These are phyloP conservation scores for Trissolcus japonicus DNA, from an alignment of 2,888 invertebrate genomes.

Conservation along the genomic window DNA sequence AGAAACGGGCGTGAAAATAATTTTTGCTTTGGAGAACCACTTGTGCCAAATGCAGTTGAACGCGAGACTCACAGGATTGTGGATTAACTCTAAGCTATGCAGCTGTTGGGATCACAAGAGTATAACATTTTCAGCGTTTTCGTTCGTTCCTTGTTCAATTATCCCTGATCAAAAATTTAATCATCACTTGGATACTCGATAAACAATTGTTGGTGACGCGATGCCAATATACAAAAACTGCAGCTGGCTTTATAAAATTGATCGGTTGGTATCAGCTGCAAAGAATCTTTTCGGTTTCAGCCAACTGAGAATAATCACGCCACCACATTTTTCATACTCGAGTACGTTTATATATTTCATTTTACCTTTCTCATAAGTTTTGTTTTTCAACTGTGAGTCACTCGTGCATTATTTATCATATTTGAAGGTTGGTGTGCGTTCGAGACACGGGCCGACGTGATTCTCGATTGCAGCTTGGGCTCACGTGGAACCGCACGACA, in stretches of 20 bases:
- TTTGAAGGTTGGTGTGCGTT: slow-evolving; percentile 40
- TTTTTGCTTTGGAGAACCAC: slow-evolving; percentile 29
- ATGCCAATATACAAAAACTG: slow-evolving; percentile 10
- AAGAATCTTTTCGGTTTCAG: not conserved
- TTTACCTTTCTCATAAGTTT: too few species aligned
- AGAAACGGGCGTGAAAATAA: slow-evolving; percentile 21
- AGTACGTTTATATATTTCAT: too few species aligned
- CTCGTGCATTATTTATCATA: not conserved
- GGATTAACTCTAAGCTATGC: slow-evolving; percentile 30
- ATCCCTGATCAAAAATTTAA: not conserved
- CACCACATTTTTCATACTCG: slow-evolving; percentile 5
- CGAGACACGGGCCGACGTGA: slow-evolving; percentile 27
- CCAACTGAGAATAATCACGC: slow-evolving; percentile 8
- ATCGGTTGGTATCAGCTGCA: slow-evolving; percentile 9
- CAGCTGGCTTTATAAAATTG: slow-evolving; percentile 5
- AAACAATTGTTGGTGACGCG: slow-evolving; percentile 15
- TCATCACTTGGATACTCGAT: slow-evolving; percentile 22
- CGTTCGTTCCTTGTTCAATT: slow-evolving; percentile 5
- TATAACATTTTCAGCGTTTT: not conserved
- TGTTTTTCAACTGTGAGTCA: too few species aligned
- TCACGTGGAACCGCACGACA: too few species aligned
- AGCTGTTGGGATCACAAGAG: slow-evolving; percentile 34
- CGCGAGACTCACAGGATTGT: slow-evolving; percentile 40
- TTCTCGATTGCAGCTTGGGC: slow-evolving; percentile 14
- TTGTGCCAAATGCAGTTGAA: slow-evolving; percentile 52